Evolutionary conservation across 1,140 invertebrate species (phyloP).

Genomic region (Zaprionus africanus): DNA sequence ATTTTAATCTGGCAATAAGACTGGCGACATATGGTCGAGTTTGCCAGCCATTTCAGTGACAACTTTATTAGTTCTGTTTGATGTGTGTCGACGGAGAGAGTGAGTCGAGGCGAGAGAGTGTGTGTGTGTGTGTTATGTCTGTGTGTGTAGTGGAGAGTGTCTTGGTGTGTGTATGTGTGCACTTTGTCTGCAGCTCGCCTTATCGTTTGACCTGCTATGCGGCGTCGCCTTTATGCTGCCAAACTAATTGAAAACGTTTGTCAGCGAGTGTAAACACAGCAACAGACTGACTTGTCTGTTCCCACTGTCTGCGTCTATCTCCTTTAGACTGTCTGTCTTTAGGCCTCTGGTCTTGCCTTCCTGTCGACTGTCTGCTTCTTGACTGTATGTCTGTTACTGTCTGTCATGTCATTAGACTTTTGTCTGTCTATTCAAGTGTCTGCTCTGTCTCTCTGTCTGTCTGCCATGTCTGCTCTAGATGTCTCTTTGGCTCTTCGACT

Average conservation of each 20-base stretch:
- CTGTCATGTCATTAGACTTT: too few species aligned
- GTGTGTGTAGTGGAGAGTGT: slow-evolving; percentile 15
- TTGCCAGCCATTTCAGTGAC: slow-evolving; percentile 59
- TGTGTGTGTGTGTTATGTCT: slow-evolving; percentile 23
- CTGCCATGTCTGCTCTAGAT: too few species aligned
- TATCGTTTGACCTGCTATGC: slow-evolving; percentile 67
- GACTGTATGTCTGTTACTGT: background rate
- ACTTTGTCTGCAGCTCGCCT: slow-evolving; percentile 56
- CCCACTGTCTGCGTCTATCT: background rate
- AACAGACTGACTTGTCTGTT: background rate
- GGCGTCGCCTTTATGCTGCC: slow-evolving; percentile 62
- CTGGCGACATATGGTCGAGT: slow-evolving; percentile 59
- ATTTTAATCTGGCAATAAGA: slow-evolving; percentile 75
- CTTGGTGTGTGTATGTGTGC: slow-evolving; percentile 36
- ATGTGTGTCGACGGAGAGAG: slow-evolving; percentile 20
- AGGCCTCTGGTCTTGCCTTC: too few species aligned
- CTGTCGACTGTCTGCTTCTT: background rate
- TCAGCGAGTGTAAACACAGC: slow-evolving; percentile 72
- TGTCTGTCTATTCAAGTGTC: too few species aligned
- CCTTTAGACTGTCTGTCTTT: background rate
- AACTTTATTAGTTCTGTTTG: slow-evolving; percentile 71
- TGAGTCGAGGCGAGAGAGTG: background rate
- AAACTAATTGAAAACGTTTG: slow-evolving; percentile 80
- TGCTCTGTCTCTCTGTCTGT: too few species aligned
- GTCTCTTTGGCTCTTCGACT: background rate